phyloP scores from a whole-genome alignment of 2,888 invertebrate genomes.

The Thumatha senex region DNA sequence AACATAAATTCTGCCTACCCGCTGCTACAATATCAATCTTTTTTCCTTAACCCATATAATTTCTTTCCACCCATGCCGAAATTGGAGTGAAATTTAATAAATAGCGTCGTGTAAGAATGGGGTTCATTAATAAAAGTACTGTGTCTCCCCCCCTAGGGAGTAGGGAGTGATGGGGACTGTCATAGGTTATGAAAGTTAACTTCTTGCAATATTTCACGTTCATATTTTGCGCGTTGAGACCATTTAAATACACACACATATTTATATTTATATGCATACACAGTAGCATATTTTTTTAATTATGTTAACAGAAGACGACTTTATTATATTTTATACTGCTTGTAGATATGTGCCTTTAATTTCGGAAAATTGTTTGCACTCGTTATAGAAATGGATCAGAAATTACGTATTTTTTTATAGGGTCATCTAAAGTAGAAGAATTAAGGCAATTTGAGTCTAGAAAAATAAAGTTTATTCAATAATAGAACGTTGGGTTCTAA shows the following conservation, averaged over 20 bases:
- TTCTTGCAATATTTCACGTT: conserved; percentile 10
- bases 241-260: no score
- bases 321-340: no score
- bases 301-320: no score
- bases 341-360: no score
- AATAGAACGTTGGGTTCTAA: no score
- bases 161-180: conserved; percentile 22
- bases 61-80: conserved; percentile 1
- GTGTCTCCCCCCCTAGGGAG: conserved; percentile 11
- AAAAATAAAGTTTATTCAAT: no score
- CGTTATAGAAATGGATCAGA: no score
- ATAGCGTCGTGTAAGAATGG: conserved; percentile 11
- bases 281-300: neutral
- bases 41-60: neutral
- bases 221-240: conserved; percentile 19
- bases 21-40: conserved; percentile 1
- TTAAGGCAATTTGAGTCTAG: no score
- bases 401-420: no score
- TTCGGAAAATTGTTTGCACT: no score
- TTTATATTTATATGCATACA: no score
- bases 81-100: conserved; percentile 21
- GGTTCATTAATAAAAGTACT: conserved; percentile 36
- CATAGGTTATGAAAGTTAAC: conserved; percentile 22
- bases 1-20: neutral
- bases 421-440: no score